Percentiles rank a stretch among this genome's conserved stretches.
Evolutionary conservation across 2,797 vertebrate species (phyloP).

Genomic region (Anisognathus igniventris): DNA sequence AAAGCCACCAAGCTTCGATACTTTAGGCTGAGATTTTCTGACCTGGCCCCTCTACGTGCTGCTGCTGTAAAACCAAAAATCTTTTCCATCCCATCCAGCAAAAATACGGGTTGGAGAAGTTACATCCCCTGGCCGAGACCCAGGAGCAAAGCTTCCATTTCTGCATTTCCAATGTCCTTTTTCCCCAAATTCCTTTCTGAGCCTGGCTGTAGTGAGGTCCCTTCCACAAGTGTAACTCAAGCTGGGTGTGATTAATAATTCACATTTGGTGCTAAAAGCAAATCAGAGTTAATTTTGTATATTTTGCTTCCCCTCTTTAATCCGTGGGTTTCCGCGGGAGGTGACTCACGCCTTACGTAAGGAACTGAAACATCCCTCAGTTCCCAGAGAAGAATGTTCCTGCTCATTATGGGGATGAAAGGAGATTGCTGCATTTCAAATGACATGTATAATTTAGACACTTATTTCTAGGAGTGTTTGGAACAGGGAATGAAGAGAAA

Average conservation of each 20-base stretch:
- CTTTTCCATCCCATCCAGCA: background rate
- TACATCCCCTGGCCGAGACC: fast-evolving
- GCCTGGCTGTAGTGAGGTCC: background rate
- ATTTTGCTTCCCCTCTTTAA: background rate
- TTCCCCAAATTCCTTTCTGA: background rate
- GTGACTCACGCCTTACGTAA: slow-evolving; percentile 45
- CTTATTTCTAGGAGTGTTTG: slow-evolving; percentile 55
- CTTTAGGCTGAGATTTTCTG: background rate
- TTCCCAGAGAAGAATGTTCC: slow-evolving; percentile 41
- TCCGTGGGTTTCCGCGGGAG: background rate
- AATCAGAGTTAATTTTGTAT: slow-evolving; percentile 13
- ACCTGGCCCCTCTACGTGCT: background rate
- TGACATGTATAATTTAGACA: slow-evolving; percentile 66
- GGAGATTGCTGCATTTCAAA: slow-evolving; percentile 47
- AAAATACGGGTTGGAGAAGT: background rate
- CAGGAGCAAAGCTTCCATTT: background rate
- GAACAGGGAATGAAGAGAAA: slow-evolving; percentile 38
- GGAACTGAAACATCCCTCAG: background rate
- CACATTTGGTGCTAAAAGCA: slow-evolving; percentile 14
- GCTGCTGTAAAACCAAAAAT: background rate
- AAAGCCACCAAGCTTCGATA: background rate
- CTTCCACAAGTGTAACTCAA: background rate
- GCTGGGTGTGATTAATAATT: slow-evolving; percentile 18
- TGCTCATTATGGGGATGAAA: slow-evolving; percentile 59
- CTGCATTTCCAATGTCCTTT: background rate